Evolutionary conservation across 30 jellyfish, hydroid and myxozoan species (phyloP).

Genomic region (Turritopsis rubra): DNA sequence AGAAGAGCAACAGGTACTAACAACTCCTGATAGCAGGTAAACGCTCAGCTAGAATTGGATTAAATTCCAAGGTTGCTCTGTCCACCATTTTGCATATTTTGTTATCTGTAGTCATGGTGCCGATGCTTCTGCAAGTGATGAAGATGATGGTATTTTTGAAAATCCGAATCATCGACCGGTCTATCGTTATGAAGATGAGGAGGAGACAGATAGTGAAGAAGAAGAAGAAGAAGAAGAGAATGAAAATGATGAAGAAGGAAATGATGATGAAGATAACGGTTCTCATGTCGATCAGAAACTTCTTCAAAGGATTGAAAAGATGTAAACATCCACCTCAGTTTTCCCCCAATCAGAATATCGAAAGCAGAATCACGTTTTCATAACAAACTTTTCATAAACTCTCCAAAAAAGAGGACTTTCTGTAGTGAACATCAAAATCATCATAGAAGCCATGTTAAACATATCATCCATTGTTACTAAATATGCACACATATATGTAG

Average conservation of each 20-base stretch:
- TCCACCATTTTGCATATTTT: not conserved
- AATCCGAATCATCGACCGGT: slow-evolving; percentile 60
- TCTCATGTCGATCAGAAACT: not conserved
- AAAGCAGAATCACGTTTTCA: not conserved
- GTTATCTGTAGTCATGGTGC: slow-evolving; percentile 16
- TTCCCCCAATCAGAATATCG: too few relatives aligned
- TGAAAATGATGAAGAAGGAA: slow-evolving; percentile 24
- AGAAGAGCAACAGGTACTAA: not conserved
- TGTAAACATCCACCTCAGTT: not conserved
- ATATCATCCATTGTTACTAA: too few relatives aligned
- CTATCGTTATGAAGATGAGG: slow-evolving; percentile 32
- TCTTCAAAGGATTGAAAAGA: not conserved
- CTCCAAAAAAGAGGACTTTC: too few relatives aligned
- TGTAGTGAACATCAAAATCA: too few relatives aligned
- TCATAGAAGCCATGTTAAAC: too few relatives aligned
- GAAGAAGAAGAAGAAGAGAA: slow-evolving; percentile 19
- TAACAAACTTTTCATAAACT: too few relatives aligned
- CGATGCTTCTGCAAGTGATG: slow-evolving; percentile 26
- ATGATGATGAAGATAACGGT: not conserved
- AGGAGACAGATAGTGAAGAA: slow-evolving; percentile 28
- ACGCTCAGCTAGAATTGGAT: not conserved
- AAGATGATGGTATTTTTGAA: slow-evolving; percentile 31
- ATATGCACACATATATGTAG: too few relatives aligned
- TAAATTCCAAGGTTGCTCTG: not conserved
- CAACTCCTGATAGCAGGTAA: not conserved